Percentiles rank a stretch among this genome's conserved stretches.
Evolutionary conservation across 2,797 vertebrate genomes (phyloP).

Genomic region (Poecilia gillii): DNA sequence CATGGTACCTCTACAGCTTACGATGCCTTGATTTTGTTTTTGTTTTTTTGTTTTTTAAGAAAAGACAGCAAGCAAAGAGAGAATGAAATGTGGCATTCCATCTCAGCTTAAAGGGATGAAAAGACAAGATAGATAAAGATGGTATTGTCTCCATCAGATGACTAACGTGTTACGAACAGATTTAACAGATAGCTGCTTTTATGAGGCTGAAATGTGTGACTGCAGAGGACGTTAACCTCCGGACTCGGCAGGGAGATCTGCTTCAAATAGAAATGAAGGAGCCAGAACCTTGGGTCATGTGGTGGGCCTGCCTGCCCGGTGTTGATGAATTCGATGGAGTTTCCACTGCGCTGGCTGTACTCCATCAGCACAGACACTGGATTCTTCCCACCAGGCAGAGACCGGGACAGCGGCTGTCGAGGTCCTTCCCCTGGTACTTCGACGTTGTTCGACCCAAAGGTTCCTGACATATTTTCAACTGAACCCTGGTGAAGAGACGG

Average conservation of each 20-base stretch:
- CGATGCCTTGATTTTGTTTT: neutral
- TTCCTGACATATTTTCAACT: constrained; percentile 34
- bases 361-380: constrained; percentile 94
- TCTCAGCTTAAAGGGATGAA: constrained; percentile 12
- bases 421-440: constrained; percentile 61
- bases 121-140: constrained; percentile 30
- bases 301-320: constrained; percentile 93
- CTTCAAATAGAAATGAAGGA: constrained; percentile 22
- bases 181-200: constrained; percentile 8
- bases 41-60: neutral
- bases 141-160: constrained; percentile 56
- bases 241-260: neutral
- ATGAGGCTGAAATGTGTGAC: constrained; percentile 2
- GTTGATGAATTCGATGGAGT: constrained; percentile 89
- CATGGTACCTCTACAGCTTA: neutral
- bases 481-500: constrained; percentile 43
- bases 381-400: constrained; percentile 89
- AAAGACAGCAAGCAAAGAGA: neutral
- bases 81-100: constrained; percentile 8
- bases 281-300: constrained; percentile 91
- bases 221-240: constrained; percentile 3
- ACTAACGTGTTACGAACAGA: constrained; percentile 29
- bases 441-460: constrained; percentile 18
- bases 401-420: constrained; percentile 78
- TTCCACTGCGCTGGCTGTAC: constrained; percentile 91